Evolutionary conservation across 2,797 vertebrate genomes (phyloP), one percentile per base, ranked within the genome.

Genomic region (Chaetophractus vellerosus): DNA sequence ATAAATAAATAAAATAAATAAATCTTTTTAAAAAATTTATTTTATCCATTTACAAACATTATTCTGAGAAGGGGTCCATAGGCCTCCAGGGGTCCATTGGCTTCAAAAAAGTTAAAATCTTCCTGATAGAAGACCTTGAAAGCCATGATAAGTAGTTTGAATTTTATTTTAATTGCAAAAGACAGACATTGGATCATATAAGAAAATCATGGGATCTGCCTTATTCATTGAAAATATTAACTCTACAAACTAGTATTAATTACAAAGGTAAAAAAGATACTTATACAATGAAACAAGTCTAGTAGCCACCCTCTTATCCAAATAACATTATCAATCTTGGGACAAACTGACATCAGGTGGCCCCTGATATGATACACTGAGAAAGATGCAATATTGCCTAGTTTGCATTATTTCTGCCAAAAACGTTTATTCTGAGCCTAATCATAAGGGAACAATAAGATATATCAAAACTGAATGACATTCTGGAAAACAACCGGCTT

Each of bases 41-140:
- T 71, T 33, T 93, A 74, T 6, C 28, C 33, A 69, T 64, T 63
- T 72, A 36, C 72, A 94, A 72, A 94, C 18, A 80, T 66, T 31
- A 91, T 19, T 55, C 23, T 64, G n/a, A 86, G 24, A 69, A 24
- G 9, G 28, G 14, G 9, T 33, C 33, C 48, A 79, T 9, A 24
- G 18, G 52, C 52, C 52, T 19, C 18, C 52, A 55, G 18, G 16
- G 52, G 52, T 55, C 52, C 18, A 55, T n/a, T 21, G 23, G 19
- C 55, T 82, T 16, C 33, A 69, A n/a, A 33, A 89, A 75, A 12
- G 15, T 90, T n/a, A 78, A 21, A 84, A 63, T 78, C 3, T 57
- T 41, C 21, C n/a, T 78, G 15, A 52, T 38, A 84, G 36, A 79
- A 21, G 69, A 78, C 23, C 31, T 84, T 68, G 1, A 6, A 83